phyloP scores from a whole-genome alignment of 2,888 invertebrate species.

The Tillus elongatus region DNA sequence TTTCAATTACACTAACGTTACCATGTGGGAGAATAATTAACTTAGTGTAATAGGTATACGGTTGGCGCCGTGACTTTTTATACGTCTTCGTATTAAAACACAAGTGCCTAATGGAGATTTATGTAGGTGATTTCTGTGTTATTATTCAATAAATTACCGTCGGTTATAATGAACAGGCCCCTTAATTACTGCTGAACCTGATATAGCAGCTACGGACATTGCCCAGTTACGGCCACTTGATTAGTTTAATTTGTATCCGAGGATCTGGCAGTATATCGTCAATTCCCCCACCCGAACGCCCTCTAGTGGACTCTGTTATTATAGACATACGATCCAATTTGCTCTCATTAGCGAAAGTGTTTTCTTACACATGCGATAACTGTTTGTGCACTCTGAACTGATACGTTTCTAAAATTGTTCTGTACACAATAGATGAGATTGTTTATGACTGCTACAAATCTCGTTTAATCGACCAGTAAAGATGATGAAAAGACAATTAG shows the following conservation, averaged over 20 bases:
- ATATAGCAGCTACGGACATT: slow-evolving; percentile 33
- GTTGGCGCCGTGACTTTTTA: slow-evolving; percentile 35
- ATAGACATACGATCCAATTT: slow-evolving; percentile 18
- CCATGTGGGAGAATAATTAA: too few relatives aligned
- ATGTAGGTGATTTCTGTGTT: slow-evolving; percentile 41
- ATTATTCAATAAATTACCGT: slow-evolving; percentile 42
- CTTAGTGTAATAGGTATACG: slow-evolving; percentile 34
- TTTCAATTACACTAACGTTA: too few relatives aligned
- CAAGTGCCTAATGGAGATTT: slow-evolving; percentile 40
- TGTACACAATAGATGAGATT: too few relatives aligned
- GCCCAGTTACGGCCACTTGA: slow-evolving; percentile 39
- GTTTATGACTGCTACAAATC: too few relatives aligned
- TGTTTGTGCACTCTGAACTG: too few relatives aligned
- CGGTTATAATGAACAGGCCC: slow-evolving; percentile 38
- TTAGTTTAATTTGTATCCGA: slow-evolving; percentile 40
- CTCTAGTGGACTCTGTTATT: too few relatives aligned
- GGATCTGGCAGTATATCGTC: slow-evolving; percentile 25
- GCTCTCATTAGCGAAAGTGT: slow-evolving; percentile 18
- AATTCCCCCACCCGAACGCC: too few relatives aligned
- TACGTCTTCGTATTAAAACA: slow-evolving; percentile 35
- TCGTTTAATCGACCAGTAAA: too few relatives aligned
- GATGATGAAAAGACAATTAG: too few relatives aligned
- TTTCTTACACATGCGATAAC: too few relatives aligned
- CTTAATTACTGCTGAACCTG: slow-evolving; percentile 40
- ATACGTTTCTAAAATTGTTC: too few relatives aligned